Evolutionary conservation across 35 echinoderm and acorn worm genomes (phyloP), one percentile per base, ranked within the genome.

Genomic region (Eucidaris tribuloides): DNA sequence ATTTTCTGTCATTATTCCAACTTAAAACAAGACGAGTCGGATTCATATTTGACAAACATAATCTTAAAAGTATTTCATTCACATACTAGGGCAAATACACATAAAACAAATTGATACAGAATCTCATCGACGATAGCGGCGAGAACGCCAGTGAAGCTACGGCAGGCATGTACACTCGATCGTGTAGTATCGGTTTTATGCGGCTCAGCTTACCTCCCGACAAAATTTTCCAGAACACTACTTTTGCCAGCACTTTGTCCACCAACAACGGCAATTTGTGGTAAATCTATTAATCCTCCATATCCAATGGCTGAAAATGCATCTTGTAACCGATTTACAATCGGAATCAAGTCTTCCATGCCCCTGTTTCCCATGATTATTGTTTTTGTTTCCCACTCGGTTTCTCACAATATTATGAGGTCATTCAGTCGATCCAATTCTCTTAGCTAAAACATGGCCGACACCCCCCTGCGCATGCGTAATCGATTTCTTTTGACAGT

Each of bases 331-430:
- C 85, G 92, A 85, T 97, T 97, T 29, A 97, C 89, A 42, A 97
- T 78, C 38, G 94, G 94, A 81, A 97, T 97, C 9, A 97, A 70
- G 70, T 97, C 94, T 92, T 97, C 94, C 94, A 97, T 97, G 62
- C 89, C 94, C 57, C 83, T 86, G 76, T 97, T 97, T 41, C 94
- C 94, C 94, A 97, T 97, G 22, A 54, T 97, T 37, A 18, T 17
- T 58, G 42, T 29, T 71, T 84, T 14, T 39, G 39, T 77, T n/a
- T 22, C 46, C 42, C 35, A 5, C 57, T 1, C 34, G 27, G 5
- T 1, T 30, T 62, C 50, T 17, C 27, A 23, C 35, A 37, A 60
- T 13, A 60, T 60, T 61, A 13, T 62, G 33, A 82, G 39, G 31
- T 3, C 27, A 20, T 80, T 42, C 76, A 29, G 42, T 25, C n/a